These are phyloP conservation scores for Galendromus occidentalis DNA, from an alignment of 1,140 invertebrate genomes.

Conservation along the genomic window DNA sequence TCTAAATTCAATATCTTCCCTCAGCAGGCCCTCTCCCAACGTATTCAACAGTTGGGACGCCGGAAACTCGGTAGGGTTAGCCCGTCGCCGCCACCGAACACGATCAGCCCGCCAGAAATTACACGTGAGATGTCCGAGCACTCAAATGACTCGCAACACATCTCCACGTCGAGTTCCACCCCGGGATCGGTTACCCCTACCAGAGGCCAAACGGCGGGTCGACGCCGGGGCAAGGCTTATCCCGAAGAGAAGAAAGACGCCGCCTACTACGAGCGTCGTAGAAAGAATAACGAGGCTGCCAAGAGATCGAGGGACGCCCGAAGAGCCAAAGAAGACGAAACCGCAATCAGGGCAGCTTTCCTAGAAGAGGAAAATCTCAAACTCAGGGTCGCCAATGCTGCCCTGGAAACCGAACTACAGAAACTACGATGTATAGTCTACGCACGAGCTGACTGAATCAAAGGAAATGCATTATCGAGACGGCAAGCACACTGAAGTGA, in stretches of 20 bases:
- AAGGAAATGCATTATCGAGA: too few species aligned
- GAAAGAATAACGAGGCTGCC: constrained; percentile 86
- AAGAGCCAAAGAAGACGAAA: constrained; percentile 71
- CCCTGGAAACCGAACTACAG: too few species aligned
- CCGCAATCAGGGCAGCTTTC: constrained; percentile 63
- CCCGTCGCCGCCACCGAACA: not conserved
- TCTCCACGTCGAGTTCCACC: not conserved
- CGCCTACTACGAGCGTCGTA: constrained; percentile 61
- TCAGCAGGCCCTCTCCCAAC: not conserved
- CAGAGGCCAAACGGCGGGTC: not conserved
- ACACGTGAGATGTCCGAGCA: not conserved
- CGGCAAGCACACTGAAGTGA: too few species aligned
- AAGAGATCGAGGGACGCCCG: constrained; percentile 77
- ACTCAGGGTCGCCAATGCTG: constrained; percentile 38
- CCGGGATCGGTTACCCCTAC: not conserved
- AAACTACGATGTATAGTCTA: too few species aligned
- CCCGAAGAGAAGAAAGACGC: constrained; percentile 41
- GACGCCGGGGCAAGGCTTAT: constrained; percentile 10
- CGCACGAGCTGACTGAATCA: too few species aligned
- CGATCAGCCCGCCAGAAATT: not conserved
- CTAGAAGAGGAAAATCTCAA: constrained; percentile 57
- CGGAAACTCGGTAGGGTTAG: not conserved
- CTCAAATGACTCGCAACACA: not conserved
- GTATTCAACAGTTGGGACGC: not conserved
- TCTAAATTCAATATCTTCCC: not conserved